Conservation (phyloP, 1,140 invertebrate species). For the Periplaneta americana region DNA sequence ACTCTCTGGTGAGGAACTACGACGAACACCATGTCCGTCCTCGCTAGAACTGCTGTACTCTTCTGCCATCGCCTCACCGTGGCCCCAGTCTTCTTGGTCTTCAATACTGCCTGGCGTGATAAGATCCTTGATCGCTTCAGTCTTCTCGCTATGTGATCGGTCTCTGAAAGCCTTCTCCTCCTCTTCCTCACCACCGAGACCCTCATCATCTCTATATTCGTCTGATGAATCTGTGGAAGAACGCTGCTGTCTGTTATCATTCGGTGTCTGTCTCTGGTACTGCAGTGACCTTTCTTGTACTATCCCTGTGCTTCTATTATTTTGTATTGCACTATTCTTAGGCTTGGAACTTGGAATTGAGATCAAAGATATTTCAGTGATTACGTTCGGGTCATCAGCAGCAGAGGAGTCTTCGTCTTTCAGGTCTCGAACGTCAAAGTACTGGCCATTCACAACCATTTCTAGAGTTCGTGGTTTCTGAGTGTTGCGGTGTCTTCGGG, state of each 20-base stretch:
- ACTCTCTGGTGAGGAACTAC: conserved; percentile 4
- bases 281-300: conserved; percentile 45
- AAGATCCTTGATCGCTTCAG: background rate
- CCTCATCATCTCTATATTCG: conserved; percentile 39
- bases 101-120: background rate
- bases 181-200: conserved; percentile 38
- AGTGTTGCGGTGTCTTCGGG: conserved; percentile 1
- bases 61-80: conserved; percentile 61
- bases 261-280: conserved; percentile 38
- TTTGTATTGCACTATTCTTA: background rate
- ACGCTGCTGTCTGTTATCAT: conserved; percentile 23
- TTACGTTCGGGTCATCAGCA: conserved; percentile 31
- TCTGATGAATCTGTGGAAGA: conserved; percentile 30
- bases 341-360: conserved; percentile 30
- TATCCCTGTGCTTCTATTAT: conserved; percentile 32
- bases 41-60: conserved; percentile 33
- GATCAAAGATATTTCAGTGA: conserved; percentile 49
- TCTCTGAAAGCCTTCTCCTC: conserved; percentile 44
- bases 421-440: conserved; percentile 53
- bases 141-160: conserved; percentile 40
- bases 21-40: background rate
- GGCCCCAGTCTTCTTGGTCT: conserved; percentile 40
- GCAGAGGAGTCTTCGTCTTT: conserved; percentile 42
- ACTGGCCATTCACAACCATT: conserved; percentile 47
- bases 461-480: conserved; percentile 43